Base-by-base conservation (phyloP, 2,113 vertebrate genomes). In the Vicugna pacos region DNA sequence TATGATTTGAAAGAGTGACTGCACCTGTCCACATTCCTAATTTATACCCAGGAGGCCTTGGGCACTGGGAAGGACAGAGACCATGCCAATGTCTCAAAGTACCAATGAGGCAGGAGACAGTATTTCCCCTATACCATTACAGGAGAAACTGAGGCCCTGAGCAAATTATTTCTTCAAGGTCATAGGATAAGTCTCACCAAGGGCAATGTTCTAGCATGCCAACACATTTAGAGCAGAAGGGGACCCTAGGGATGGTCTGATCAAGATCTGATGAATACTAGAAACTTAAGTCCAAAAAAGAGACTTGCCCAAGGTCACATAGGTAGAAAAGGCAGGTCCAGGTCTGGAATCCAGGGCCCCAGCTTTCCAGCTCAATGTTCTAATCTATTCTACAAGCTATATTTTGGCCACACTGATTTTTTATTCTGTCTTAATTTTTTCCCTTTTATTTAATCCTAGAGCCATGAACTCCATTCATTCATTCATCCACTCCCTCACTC, bases 141-240 rank as follows among this genome's bases (percentile, higher is more conserved):
- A n/a, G 70, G 46, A 56, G 56, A 97, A 94, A 96, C 81, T n/a
- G 84, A 92, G 30, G 52, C 56, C 56, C 67, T 79, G 32, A 42
- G 26, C 46, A 70, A 69, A 38, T 77, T 50, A 86, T 60, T 91
- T 72, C 88, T 91, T 86, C 94, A 95, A 96, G 93, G 91, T 91
- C 86, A 92, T n/a, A n/a, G 48, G 58, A 38, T 60, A 81, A 96
- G 35, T 79, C 67, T 89, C 65, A 89, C 1, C 3, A 73, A 73
- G 9, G 58, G 17, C 32, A 48, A n/a, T 58, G 75, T 69, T 88
- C n/a, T 64, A 77, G 73, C 46, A 92, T 24, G 35, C 38, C 56
- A 75, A 84, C 20, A 14, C 6, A 60, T 62, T 83, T 75, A 69
- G 54, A 67, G 67, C 26, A 70, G 54, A 76, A 89, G 42, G n/a